A percentile compares a stretch with the other conserved stretches of the same genome.
These are phyloP conservation scores for Pocillopora verrucosa DNA, from an alignment of 64 coral and sea anemone species.

Conservation along the genomic window DNA sequence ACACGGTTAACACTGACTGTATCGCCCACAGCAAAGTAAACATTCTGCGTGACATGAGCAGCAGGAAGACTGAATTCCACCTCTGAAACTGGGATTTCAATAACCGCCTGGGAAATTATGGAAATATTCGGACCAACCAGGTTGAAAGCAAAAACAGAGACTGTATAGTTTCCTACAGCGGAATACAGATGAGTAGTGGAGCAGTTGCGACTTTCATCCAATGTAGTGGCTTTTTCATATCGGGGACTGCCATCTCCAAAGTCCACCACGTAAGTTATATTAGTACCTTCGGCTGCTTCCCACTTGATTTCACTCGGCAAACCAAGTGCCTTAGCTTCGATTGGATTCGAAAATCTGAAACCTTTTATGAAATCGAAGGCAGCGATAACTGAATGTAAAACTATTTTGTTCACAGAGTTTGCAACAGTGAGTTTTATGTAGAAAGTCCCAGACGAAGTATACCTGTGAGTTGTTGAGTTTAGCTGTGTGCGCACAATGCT, in stretches of 20 bases:
- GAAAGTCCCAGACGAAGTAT: slow-evolving; percentile 43
- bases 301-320: slow-evolving; percentile 51
- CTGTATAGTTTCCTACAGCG: slow-evolving; percentile 82
- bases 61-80: slow-evolving; percentile 54
- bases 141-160: slow-evolving; percentile 66
- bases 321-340: slow-evolving; percentile 66
- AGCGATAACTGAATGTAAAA: not conserved
- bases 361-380: slow-evolving; percentile 56
- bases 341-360: slow-evolving; percentile 52
- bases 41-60: slow-evolving; percentile 60
- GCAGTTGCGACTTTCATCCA: slow-evolving; percentile 1
- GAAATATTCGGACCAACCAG: slow-evolving; percentile 74
- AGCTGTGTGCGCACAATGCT: slow-evolving; percentile 3
- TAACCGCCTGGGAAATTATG: slow-evolving; percentile 63
- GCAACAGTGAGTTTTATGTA: slow-evolving; percentile 56
- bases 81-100: slow-evolving; percentile 66
- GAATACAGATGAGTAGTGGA: slow-evolving; percentile 50
- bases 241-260: slow-evolving; percentile 68
- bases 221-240: not conserved
- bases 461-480: slow-evolving; percentile 22
- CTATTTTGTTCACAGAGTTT: slow-evolving; percentile 62
- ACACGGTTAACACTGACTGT: slow-evolving; percentile 39
- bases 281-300: slow-evolving; percentile 71
- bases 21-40: slow-evolving; percentile 74
- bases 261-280: slow-evolving; percentile 75